Conservation (phyloP, 2,797 vertebrate genomes). For the Myripristis jacobus region DNA sequence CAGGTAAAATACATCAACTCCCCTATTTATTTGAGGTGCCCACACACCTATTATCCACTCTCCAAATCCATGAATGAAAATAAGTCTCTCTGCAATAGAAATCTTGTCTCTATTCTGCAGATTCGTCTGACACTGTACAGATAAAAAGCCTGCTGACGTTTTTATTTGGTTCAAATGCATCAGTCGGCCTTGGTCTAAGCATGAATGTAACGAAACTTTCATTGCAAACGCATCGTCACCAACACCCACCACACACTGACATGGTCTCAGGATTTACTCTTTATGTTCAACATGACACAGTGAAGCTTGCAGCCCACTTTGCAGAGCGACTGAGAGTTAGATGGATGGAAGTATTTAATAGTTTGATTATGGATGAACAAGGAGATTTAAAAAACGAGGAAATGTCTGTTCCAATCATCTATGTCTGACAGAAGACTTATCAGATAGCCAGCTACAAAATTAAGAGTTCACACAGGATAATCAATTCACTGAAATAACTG, state of each 20-base stretch:
- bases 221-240: background rate
- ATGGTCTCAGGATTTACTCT: background rate
- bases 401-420: too few relatives aligned
- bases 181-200: background rate
- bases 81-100: background rate
- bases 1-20: background rate
- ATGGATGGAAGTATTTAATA: too few relatives aligned
- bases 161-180: background rate
- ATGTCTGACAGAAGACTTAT: too few relatives aligned
- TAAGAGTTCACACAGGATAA: too few relatives aligned
- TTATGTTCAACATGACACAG: background rate
- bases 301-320: too few relatives aligned
- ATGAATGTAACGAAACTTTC: background rate
- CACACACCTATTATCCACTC: background rate
- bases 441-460: too few relatives aligned
- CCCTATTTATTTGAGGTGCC: background rate
- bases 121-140: background rate
- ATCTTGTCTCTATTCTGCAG: background rate
- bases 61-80: background rate
- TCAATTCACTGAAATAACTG: too few relatives aligned
- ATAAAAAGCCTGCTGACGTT: slow-evolving; percentile 2
- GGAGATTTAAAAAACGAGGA: too few relatives aligned
- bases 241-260: background rate
- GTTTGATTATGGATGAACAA: too few relatives aligned
- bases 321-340: too few relatives aligned